A percentile compares a stretch with the other conserved stretches of the same genome.
These are phyloP conservation scores for Smutsia temminckii DNA, from an alignment of 2,797 vertebrate species.

Conservation along the genomic window DNA sequence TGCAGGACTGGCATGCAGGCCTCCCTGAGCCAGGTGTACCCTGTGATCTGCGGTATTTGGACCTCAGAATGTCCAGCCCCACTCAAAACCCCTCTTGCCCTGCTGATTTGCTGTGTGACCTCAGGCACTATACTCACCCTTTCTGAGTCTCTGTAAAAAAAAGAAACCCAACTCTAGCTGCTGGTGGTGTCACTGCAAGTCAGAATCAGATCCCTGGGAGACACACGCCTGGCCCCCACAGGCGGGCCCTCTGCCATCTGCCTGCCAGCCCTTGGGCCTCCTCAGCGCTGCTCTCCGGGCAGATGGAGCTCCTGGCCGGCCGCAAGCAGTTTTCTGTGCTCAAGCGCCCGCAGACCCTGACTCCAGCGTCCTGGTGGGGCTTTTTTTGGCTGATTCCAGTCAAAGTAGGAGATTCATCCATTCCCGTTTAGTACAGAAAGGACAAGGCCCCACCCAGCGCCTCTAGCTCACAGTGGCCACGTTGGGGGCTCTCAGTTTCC, in stretches of 20 bases:
- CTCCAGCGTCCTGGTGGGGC: neutral
- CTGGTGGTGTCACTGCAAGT: neutral
- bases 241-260: neutral
- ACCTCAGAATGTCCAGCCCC: neutral
- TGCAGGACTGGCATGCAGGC: neutral
- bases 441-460: accelerated
- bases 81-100: neutral
- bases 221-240: accelerated
- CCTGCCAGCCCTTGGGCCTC: accelerated
- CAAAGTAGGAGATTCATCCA: accelerated
- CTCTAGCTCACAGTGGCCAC: neutral
- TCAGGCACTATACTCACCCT: neutral
- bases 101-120: neutral
- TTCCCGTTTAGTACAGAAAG: neutral
- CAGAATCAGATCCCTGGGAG: neutral
- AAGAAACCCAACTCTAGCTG: neutral
- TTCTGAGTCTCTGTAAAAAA: neutral
- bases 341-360: accelerated
- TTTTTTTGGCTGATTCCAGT: neutral
- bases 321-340: accelerated
- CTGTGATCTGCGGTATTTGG: neutral
- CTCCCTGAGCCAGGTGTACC: accelerated
- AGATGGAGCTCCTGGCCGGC: accelerated
- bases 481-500: too few species aligned
- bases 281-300: neutral